phyloP scores from a whole-genome alignment of 2,888 invertebrate genomes.

The Steromphala cineraria region DNA sequence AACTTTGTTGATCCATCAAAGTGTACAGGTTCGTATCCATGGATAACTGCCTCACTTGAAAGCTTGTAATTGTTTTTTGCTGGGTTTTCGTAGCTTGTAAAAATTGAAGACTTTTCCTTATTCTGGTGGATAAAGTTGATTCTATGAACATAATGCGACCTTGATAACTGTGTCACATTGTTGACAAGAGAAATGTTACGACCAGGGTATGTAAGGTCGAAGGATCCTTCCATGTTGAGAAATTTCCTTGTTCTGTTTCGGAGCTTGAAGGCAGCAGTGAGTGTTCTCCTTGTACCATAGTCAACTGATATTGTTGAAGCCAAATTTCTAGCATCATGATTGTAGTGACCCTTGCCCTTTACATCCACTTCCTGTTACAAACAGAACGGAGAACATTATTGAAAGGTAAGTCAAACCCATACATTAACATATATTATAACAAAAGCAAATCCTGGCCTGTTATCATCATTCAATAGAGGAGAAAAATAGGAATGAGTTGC shows the following conservation, averaged over 20 bases:
- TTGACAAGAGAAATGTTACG: background rate
- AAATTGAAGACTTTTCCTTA: background rate
- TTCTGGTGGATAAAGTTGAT: slow-evolving; percentile 11
- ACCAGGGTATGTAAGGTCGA: slow-evolving; percentile 13
- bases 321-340: background rate
- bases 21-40: slow-evolving; percentile 4
- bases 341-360: slow-evolving; percentile 11
- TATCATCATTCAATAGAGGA: too few relatives aligned
- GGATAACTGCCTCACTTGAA: slow-evolving; percentile 12
- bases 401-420: too few relatives aligned
- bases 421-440: too few relatives aligned
- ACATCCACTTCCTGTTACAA: slow-evolving; percentile 20
- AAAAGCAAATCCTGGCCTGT: too few relatives aligned
- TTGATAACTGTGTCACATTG: slow-evolving; percentile 11
- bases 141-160: background rate
- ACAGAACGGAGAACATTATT: background rate
- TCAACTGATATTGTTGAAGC: background rate
- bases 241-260: slow-evolving; percentile 5
- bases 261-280: background rate
- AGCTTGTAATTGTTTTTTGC: background rate
- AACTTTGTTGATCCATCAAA: slow-evolving; percentile 6
- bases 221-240: background rate
- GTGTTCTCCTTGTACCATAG: background rate
- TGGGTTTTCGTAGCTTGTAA: background rate
- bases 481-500: too few relatives aligned